Percentiles rank a stretch among this genome's conserved stretches.
Conservation (phyloP, 1,140 invertebrate species). For the Octopus bimaculoides region DNA sequence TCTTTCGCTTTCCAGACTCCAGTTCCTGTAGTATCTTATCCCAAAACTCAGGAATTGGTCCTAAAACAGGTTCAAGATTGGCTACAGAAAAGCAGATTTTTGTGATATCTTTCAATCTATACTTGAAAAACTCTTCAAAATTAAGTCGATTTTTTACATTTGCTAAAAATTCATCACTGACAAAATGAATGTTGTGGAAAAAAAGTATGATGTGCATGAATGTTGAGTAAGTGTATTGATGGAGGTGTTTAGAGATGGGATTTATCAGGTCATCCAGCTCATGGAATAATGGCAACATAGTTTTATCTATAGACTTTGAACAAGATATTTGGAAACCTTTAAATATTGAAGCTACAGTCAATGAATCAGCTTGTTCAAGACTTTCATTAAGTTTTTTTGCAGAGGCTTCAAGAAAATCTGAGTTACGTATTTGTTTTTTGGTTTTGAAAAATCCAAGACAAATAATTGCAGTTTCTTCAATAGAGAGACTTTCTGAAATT, state of each 20-base stretch:
- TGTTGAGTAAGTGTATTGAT: neutral
- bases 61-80: neutral
- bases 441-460: neutral
- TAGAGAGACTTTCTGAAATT: neutral
- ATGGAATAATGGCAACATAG: neutral
- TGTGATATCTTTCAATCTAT: neutral
- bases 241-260: neutral
- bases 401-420: neutral
- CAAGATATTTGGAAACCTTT: neutral
- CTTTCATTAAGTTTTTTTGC: neutral
- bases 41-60: neutral
- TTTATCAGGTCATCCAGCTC: neutral
- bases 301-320: neutral
- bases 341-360: neutral
- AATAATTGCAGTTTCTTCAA: neutral
- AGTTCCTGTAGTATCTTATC: neutral
- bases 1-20: neutral
- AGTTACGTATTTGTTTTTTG: neutral
- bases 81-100: neutral
- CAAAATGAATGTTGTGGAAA: neutral
- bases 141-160: neutral
- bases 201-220: conserved; percentile 5
- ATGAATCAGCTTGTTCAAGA: neutral
- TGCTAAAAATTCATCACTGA: neutral
- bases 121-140: neutral